Evolutionary conservation across 1,140 invertebrate genomes (phyloP), one percentile per base, ranked within the genome.

Genomic region (Aphis gossypii): DNA sequence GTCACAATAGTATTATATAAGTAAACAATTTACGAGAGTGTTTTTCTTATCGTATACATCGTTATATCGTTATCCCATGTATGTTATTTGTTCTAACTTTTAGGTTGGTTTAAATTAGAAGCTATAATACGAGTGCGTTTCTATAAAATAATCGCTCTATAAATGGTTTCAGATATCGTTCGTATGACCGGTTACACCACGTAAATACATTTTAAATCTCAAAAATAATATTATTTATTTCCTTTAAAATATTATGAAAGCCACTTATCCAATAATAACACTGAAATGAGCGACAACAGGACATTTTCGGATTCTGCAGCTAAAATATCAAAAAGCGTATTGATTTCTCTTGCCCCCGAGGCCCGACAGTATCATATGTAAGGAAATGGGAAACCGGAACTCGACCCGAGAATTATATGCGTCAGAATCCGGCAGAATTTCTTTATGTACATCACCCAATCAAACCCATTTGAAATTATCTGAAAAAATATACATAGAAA

Each of bases 381-480:
- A 86, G 41, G 41, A 86, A 86, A 44, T 41, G 25, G 83, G 41
- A 86, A 86, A 86, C 83, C 41, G 83, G 83, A 86, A 86, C 41
- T 46, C 41, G 30, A 6, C 41, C 41, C 41, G 25, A 46, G 23
- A 25, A 86, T 44, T 86, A 3, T 44, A 44, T 30, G 9, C 23
- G 23, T 25, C 3, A 44, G 11, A 46, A 86, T 41, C 23, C 9
- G 83, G 38, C 4, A 14, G 41, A 25, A 44, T 86, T 46, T 44
- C 83, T 30, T 86, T 8, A 86, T 4, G 41, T 25, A 86, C 41
- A 30, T 25, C 23, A 86, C 7, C 18, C 83, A 9, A 7, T 84
- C 38, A 7, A 0, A 9, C 25, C 82, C 21, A 38, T 25, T 38
- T 23, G 82, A 8, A 83, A 38, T n/a, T 30, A 30, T 68, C 11